Base-by-base conservation (phyloP, 2,113 vertebrate genomes). In the Gallinago jamesoni region DNA sequence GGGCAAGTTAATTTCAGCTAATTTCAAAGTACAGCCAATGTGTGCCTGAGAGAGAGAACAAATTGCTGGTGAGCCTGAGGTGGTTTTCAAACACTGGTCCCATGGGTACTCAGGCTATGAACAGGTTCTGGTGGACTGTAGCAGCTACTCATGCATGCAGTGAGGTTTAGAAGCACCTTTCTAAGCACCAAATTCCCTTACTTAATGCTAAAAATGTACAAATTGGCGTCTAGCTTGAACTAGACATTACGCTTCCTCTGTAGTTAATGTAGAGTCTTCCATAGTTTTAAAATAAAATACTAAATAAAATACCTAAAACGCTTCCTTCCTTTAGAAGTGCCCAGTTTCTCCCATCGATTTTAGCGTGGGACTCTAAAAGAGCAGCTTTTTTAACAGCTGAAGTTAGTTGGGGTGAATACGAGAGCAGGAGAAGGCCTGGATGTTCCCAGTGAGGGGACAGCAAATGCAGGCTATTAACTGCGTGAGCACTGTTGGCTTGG, bases 81-180 rank as follows among this genome's bases (percentile, higher is more conserved):
- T 25, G 23, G 4, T 90, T 93, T 94, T 66, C 48, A 76, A 33
- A 24, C 4, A 1, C 17, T 1, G 6, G 12, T 69, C 14, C 33
- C 23, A 6, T 1, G 12, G n/a, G 5, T 60, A 14, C n/a, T 59
- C 0, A 1, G 43, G 56, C 41, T 78, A 17, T n/a, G 48, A 48
- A 16, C 41, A 28, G 14, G 17, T 80, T 85, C 68, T 75, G 28
- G 33, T 78, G 27, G 24, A 45, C n/a, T 48, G 25, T 60, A 81
- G 47, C 30, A 82, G 30, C 30, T 70, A 14, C 24, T 94, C 5
- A 4, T 24, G 12, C 39, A 12, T 87, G 66, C 55, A 76, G 12
- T 14, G 30, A 41, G 37, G 2, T 88, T 90, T 89, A 50, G 18
- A 63, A 37, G 20, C 3, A 5, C 30, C 66, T 93, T 78, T 72